Evolutionary conservation across 2,797 vertebrate species (phyloP).

Genomic region (Avahi laniger): DNA sequence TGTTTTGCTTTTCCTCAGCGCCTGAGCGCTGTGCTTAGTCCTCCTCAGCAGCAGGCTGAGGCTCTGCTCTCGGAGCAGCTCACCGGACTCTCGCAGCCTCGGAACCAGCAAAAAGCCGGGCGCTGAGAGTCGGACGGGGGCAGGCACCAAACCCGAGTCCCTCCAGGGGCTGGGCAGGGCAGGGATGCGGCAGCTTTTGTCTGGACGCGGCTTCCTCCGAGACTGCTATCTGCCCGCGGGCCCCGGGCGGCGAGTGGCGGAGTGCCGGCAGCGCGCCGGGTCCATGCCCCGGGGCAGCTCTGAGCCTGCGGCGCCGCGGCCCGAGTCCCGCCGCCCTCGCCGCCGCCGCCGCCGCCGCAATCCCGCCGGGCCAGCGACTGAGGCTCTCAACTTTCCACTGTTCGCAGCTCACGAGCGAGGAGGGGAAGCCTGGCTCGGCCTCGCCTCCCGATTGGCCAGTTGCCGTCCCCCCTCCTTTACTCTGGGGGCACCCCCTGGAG

Average conservation of each 20-base stretch:
- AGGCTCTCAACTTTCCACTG: constrained; percentile 15
- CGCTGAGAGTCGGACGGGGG: neutral
- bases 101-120: neutral
- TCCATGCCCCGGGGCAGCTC: constrained; percentile 55
- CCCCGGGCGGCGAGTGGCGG: constrained; percentile 63
- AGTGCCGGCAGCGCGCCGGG: constrained; percentile 50
- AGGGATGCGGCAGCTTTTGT: constrained; percentile 76
- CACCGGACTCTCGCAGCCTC: constrained; percentile 35
- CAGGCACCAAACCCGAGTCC: neutral
- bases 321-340: neutral
- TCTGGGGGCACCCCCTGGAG: neutral
- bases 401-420: neutral
- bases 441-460: constrained; percentile 68
- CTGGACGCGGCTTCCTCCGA: constrained; percentile 37
- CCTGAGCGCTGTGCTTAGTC: constrained; percentile 24
- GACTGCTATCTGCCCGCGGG: constrained; percentile 70
- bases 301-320: constrained; percentile 37
- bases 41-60: constrained; percentile 34
- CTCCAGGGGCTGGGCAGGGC: neutral
- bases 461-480: neutral
- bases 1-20: neutral
- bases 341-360: neutral
- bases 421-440: constrained; percentile 42
- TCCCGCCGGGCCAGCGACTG: neutral
- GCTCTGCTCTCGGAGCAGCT: neutral